phyloP scores from a whole-genome alignment of 2,888 invertebrate genomes.

The Melieria omissa region DNA sequence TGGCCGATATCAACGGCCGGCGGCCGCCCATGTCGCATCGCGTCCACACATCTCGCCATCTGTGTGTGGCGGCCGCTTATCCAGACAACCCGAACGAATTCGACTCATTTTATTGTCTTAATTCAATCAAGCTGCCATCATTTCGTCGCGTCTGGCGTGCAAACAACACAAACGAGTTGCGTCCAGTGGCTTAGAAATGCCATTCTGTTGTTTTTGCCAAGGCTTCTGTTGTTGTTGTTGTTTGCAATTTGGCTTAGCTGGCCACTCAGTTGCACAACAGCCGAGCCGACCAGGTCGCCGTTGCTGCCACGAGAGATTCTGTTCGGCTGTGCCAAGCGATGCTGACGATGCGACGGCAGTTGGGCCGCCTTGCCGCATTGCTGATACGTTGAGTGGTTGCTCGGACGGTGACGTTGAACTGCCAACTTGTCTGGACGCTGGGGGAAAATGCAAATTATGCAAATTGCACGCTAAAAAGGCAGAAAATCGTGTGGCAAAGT shows the following conservation, averaged over 20 bases:
- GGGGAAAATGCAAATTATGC: conserved; percentile 33
- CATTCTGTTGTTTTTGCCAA: conserved; percentile 8
- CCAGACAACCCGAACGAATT: conserved; percentile 1
- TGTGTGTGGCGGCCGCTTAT: no score
- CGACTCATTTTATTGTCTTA: conserved; percentile 28
- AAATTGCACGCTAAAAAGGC: conserved; percentile 32
- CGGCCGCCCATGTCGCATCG: no score
- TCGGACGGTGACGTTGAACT: no score
- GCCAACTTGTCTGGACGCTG: conserved; percentile 6
- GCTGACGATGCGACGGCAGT: no score
- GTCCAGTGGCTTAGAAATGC: conserved; percentile 19
- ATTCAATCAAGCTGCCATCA: conserved; percentile 27
- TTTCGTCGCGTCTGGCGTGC: not conserved
- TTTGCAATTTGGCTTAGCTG: not conserved
- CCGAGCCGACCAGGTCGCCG: not conserved
- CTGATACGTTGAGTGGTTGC: no score
- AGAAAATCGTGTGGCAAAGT: conserved; percentile 19
- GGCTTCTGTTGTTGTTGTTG: conserved; percentile 5
- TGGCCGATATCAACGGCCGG: no score
- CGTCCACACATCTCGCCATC: no score
- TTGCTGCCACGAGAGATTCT: no score
- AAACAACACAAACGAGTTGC: conserved; percentile 5
- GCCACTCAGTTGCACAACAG: not conserved
- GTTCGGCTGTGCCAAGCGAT: no score
- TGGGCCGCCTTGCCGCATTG: no score